phyloP scores from a whole-genome alignment of 2,113 vertebrate species.

The Nannobrachium achirus region DNA sequence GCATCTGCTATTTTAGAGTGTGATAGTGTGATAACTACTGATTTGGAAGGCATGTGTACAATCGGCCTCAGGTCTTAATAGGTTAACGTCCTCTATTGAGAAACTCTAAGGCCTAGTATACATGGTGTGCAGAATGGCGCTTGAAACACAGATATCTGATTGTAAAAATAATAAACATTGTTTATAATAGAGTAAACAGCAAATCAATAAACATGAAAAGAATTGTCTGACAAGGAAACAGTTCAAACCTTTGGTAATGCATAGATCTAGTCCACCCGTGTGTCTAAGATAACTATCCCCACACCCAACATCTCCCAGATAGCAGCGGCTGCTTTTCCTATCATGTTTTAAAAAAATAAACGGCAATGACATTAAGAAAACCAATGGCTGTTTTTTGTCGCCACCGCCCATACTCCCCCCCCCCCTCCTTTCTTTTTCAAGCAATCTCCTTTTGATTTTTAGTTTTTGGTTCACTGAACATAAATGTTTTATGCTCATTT shows the following conservation, averaged over 20 bases:
- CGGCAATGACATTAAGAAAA: conserved; percentile 50
- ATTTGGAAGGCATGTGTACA: too few relatives aligned
- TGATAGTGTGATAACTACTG: too few relatives aligned
- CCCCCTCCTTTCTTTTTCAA: not conserved
- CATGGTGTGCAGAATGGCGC: not conserved
- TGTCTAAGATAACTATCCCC: conserved; percentile 1
- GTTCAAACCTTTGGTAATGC: conserved; percentile 82
- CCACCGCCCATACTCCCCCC: too few relatives aligned
- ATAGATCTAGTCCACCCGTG: conserved; percentile 73
- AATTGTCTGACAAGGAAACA: conserved; percentile 50
- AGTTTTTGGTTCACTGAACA: conserved; percentile 49
- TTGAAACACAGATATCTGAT: conserved; percentile 10
- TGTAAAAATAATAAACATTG: not conserved
- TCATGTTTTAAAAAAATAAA: conserved; percentile 53
- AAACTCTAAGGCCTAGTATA: not conserved
- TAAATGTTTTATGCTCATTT: conserved; percentile 1
- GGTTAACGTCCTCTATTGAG: conserved; percentile 12
- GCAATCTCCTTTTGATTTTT: conserved; percentile 19
- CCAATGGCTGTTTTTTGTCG: conserved; percentile 67
- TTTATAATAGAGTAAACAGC: conserved; percentile 14
- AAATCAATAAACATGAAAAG: conserved; percentile 28
- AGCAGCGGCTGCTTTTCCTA: conserved; percentile 13
- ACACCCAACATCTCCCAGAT: conserved; percentile 7
- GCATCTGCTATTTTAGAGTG: too few relatives aligned
- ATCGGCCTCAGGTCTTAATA: too few relatives aligned